phyloP scores from a whole-genome alignment of 2,113 vertebrate genomes.

The Daubentonia madagascariensis region DNA sequence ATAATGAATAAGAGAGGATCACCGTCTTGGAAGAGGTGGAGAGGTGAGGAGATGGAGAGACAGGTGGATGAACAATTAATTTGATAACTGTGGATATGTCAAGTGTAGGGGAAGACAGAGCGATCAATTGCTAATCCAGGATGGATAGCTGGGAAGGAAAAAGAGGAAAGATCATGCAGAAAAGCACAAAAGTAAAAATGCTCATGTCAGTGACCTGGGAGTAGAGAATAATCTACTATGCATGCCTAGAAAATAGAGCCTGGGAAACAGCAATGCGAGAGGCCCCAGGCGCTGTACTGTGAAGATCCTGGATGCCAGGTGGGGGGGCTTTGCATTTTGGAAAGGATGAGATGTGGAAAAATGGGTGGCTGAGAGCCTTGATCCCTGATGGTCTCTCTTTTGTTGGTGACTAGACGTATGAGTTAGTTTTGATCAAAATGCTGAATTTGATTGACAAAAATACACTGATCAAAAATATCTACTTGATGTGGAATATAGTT shows the following conservation, averaged over 20 bases:
- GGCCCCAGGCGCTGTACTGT: accelerated
- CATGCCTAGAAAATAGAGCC: neutral
- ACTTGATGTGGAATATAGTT: neutral
- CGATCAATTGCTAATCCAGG: neutral
- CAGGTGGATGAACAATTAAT: neutral
- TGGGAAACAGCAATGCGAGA: neutral
- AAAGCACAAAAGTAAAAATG: neutral
- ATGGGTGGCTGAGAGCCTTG: neutral
- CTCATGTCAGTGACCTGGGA: too few species aligned
- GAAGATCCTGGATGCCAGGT: neutral
- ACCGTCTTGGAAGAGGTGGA: neutral
- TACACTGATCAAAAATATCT: neutral
- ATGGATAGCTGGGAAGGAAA: neutral
- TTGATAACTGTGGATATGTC: neutral
- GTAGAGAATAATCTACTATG: neutral
- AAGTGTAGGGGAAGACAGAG: neutral
- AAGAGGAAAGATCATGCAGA: neutral
- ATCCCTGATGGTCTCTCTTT: neutral
- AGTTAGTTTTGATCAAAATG: neutral
- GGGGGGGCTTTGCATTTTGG: neutral
- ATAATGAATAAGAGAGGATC: neutral
- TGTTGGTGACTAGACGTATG: neutral
- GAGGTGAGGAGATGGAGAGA: neutral
- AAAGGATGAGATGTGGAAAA: neutral
- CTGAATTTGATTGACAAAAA: neutral